Evolutionary conservation across 2,888 invertebrate genomes (phyloP).

Genomic region (Volucella inflata): DNA sequence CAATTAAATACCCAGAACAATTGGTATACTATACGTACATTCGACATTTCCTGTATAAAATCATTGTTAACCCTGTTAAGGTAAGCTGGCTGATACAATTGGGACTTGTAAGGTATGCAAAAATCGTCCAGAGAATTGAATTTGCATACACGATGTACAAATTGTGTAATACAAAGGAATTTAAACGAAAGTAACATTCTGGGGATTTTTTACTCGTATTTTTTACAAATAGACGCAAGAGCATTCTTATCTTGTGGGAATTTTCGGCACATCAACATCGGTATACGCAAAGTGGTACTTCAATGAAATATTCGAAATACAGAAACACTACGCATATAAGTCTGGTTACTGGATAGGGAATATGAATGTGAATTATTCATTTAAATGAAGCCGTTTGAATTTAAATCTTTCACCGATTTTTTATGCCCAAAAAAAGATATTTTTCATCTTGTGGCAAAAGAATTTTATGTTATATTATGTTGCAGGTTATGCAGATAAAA

Average conservation of each 20-base stretch:
- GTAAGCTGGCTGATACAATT: slow-evolving; percentile 13
- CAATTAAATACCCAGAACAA: slow-evolving; percentile 20
- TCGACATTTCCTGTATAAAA: slow-evolving; percentile 4
- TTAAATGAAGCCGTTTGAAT: slow-evolving; percentile 17
- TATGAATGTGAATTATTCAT: slow-evolving; percentile 12
- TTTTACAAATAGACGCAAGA: no score
- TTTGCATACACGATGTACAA: slow-evolving; percentile 55
- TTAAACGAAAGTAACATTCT: slow-evolving; percentile 35
- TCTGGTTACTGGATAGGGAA: neutral
- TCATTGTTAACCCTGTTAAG: slow-evolving; percentile 32
- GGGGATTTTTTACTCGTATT: slow-evolving; percentile 5
- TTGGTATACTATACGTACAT: neutral
- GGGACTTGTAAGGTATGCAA: slow-evolving; percentile 32
- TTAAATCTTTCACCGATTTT: slow-evolving; percentile 15
- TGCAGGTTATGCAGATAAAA: slow-evolving; percentile 9
- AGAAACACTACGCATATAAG: slow-evolving; percentile 11
- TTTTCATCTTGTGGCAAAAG: slow-evolving; percentile 13
- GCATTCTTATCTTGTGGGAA: slow-evolving; percentile 53
- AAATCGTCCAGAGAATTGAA: slow-evolving; percentile 43
- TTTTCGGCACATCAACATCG: slow-evolving; percentile 31
- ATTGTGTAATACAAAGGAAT: slow-evolving; percentile 50
- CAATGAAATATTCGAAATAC: neutral
- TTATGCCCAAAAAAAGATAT: neutral
- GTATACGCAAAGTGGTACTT: slow-evolving; percentile 7
- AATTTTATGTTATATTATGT: neutral